Base-by-base conservation (phyloP, 2,888 invertebrate genomes). In the Drosophila peninsularis region DNA sequence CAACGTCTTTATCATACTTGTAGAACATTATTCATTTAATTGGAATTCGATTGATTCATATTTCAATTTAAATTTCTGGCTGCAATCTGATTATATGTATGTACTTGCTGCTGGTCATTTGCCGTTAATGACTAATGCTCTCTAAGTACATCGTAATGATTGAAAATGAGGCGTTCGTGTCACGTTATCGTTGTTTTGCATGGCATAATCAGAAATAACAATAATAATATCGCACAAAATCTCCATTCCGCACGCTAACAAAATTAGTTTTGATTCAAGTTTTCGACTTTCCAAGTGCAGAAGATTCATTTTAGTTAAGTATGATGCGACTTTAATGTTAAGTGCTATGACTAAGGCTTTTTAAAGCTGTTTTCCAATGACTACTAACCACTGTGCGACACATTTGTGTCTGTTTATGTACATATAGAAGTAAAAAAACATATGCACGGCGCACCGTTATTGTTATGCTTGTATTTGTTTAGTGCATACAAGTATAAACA, bases 401-500 rank as follows among this genome's bases (percentile, higher is more conserved):
- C 36, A 54, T 47, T 30, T 2, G 9, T 24, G 24, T 24, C 24
- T 47, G 45, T 45, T 17, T 27, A 32, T 27, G 6, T 30, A n/a
- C n/a, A n/a, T n/a, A 47, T 19, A 54, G 39, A 32, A 32, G 54
- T 6, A 39, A 56, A 54, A 47, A 47, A 27, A 27, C 3, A 27
- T 5, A 55, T 65, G 54, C 66, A 66, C 47, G 42, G 60, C 36
- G 45, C 11, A 21, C 32, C 55, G 47, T 52, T 58, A 32, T 62
- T 57, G 57, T 52, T 65, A 30, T 61, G 60, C 11, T 73, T 50
- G 53, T 68, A 30, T 55, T 58, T 68, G 60, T 62, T 47, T 41
- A 52, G 41, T 69, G 74, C 70, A 74, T 70, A 70, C 62, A 41
- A 69, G 42, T 69, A 68, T 87, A 88, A 82, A 88, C 79, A 85